Conservation (phyloP, 2,113 vertebrate species). For the Nipponia nippon region DNA sequence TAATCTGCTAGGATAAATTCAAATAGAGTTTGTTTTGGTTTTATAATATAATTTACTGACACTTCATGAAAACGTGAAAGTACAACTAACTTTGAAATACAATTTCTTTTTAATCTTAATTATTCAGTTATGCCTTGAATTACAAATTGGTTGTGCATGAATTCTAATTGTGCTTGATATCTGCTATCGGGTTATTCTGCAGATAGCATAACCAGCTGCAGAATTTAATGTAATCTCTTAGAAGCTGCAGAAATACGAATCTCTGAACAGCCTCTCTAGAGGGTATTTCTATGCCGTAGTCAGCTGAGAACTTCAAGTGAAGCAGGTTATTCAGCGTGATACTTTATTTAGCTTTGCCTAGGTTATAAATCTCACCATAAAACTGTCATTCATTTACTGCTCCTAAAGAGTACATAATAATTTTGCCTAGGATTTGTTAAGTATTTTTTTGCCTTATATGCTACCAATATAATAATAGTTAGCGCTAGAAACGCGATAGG, state of each 20-base stretch:
- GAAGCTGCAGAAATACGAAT: neutral
- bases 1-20: neutral
- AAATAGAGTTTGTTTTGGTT: neutral
- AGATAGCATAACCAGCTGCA: neutral
- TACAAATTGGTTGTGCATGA: neutral
- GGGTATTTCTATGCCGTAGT: neutral
- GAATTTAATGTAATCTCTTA: neutral
- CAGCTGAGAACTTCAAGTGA: neutral
- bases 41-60: neutral
- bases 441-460: neutral
- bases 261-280: neutral
- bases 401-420: neutral
- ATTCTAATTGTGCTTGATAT: neutral
- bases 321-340: neutral
- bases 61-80: neutral
- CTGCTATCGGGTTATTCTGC: neutral
- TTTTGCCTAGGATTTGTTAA: neutral
- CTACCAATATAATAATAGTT: neutral
- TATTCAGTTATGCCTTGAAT: neutral
- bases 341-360: neutral
- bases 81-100: neutral
- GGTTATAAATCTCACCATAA: neutral
- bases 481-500: neutral
- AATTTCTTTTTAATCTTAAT: neutral
- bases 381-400: neutral